Base-by-base conservation (phyloP, 23 tunicate species). In the Trididemnum miniatum region DNA sequence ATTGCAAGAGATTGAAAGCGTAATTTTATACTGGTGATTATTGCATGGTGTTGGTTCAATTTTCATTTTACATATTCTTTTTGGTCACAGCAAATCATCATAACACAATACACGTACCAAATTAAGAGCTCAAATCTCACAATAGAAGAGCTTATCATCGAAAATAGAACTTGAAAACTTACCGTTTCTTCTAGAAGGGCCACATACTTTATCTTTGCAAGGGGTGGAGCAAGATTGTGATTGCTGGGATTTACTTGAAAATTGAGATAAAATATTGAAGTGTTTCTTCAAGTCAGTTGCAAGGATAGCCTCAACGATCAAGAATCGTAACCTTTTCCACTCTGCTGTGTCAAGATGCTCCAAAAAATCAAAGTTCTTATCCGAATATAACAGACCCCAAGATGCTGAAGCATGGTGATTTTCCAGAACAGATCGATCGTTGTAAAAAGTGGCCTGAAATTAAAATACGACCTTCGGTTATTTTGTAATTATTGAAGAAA, bases 401-500 rank as follows among this genome's bases (percentile, higher is more conserved):
- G 99, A 86, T 24, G 99, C 92, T 0, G 99, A 81, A 20, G 96
- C 95, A 60, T 96, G 99, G 65, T 96, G 99, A 80, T 91, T 96
- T 67, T 96, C 99, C 3, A 96, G 88, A 31, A 96, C 99, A 2
- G 99, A 96, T 0, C 99, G 94, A 59, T 96, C 99, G 84, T 96
- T 96, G 97, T 96, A 96, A n/a, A 96, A 78, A 37, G 94, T 89
- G 23, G 99, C 99, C 98, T 93, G 31, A 31, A 69, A 31, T 4
- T 12, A 44, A 44, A 44, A 15, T 15, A 44, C 54, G 54, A 7
- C 15, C 54, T 44, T 44, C 15, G 54, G 54, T 15, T 44, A 15
- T 44, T 44, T 7, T 7, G 54, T 15, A 44, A 15, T 44, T 44
- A 44, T 7, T 44, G 9, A 44, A 7, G 54, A 44, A 15, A 44